phyloP scores from a whole-genome alignment of 2,888 invertebrate genomes.

The Piscicola geometra region DNA sequence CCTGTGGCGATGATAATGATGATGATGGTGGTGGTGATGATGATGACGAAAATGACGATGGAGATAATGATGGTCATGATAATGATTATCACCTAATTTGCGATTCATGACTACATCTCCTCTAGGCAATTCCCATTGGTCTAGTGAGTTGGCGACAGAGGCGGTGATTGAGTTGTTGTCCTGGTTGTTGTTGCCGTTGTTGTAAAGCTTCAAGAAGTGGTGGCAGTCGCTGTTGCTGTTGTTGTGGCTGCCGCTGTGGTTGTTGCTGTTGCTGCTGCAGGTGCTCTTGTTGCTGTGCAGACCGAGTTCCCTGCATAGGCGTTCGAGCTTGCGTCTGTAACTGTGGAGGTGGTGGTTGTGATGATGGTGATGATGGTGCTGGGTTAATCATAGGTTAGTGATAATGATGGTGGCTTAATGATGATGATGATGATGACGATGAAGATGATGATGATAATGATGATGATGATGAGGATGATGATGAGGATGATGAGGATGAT shows the following conservation, averaged over 20 bases:
- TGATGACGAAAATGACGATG: slow-evolving; percentile 53
- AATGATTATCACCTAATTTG: slow-evolving; percentile 50
- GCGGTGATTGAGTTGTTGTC: background rate
- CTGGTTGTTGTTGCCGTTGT: background rate
- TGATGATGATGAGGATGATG: background rate
- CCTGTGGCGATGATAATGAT: slow-evolving; percentile 16
- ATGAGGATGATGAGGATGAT: no score
- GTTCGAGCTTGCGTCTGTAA: background rate
- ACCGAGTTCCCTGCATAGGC: slow-evolving; percentile 6
- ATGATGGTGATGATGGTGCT: no score
- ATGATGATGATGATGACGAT: no score
- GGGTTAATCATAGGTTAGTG: no score
- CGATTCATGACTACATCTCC: slow-evolving; percentile 68
- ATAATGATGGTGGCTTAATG: no score
- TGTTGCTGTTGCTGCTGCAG: slow-evolving; percentile 10
- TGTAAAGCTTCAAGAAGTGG: slow-evolving; percentile 11
- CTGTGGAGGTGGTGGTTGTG: background rate
- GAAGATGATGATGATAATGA: background rate
- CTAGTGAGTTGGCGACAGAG: slow-evolving; percentile 58
- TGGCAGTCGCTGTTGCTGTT: slow-evolving; percentile 11
- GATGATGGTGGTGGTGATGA: no score
- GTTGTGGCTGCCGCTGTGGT: slow-evolving; percentile 7
- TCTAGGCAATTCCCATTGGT: slow-evolving; percentile 81
- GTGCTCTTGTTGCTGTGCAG: background rate
- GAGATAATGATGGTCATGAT: no score